Conservation (phyloP, 2,113 vertebrate species). For the Desmodus rotundus region DNA sequence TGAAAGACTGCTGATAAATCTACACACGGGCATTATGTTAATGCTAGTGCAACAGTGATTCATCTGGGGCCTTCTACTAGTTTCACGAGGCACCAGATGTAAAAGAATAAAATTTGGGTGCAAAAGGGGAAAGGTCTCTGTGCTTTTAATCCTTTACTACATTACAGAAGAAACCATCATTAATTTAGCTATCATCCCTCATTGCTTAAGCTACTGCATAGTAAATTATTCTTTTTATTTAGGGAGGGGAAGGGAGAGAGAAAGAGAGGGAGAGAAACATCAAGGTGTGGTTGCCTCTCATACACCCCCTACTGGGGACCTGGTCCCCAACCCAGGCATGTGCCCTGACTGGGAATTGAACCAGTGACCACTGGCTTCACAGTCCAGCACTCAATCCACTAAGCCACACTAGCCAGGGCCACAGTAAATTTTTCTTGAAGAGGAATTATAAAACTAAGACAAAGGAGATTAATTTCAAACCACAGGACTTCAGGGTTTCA, state of each 20-base stretch:
- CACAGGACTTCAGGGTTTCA: background rate
- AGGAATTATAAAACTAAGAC: background rate
- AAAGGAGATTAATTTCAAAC: background rate
- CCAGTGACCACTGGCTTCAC: no score
- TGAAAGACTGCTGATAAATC: conserved; percentile 85
- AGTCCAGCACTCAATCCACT: no score
- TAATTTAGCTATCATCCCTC: conserved; percentile 38
- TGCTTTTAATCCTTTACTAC: conserved; percentile 56
- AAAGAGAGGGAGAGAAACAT: no score
- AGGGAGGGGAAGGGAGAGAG: no score
- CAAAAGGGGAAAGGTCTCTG: conserved; percentile 60
- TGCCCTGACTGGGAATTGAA: no score
- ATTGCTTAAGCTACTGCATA: background rate
- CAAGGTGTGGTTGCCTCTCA: no score
- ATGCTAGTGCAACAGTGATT: conserved; percentile 78
- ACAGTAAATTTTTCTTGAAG: background rate
- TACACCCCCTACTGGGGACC: no score
- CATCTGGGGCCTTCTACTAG: conserved; percentile 66
- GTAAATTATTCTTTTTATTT: background rate
- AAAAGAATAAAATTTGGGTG: conserved; percentile 78
- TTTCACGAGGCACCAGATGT: conserved; percentile 76
- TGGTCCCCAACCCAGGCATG: no score
- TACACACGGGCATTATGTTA: conserved; percentile 80
- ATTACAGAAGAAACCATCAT: conserved; percentile 59
- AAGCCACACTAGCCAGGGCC: no score